Evolutionary conservation across 2,113 vertebrate species (phyloP), one percentile per base, ranked within the genome.

Genomic region (Mixornis gularis): DNA sequence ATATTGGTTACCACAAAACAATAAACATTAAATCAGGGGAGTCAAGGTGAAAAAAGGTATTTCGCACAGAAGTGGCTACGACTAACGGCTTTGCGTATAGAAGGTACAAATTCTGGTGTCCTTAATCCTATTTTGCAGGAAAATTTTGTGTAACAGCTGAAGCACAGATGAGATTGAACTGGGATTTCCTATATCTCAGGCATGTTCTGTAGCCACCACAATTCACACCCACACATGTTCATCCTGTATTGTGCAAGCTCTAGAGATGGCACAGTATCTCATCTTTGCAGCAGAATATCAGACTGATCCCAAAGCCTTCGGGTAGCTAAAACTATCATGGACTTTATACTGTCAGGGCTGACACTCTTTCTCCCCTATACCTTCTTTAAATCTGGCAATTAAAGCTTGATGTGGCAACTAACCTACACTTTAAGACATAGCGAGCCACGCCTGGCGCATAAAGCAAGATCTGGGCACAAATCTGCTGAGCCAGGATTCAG

Each of bases 361-460:
- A 32, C 22, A 14, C 32, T 9, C 24, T 52, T 79, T 24, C 14
- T 48, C 4, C 43, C 16, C 9, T 72, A 13, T n/a, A 3, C 24
- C 18, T 81, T 76, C 62, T 4, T 3, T 65, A 85, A 62, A 69
- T 48, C 36, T 10, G 38, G 29, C n/a, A 85, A 70, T 40, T 87
- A 64, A 56, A 68, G n/a, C 29, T 69, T 69, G 44, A 46, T 18
- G 34, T 34, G 32, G 11, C 20, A 53, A 51, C 21, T 58, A 36
- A 77, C 48, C 70, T 49, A 8, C 18, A 1, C 16, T 63, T 79
- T 27, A 12, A 5, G 7, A 36, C 29, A 7, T 1, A 3, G 32
- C 1, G 1, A 49, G 22, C 53, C 19, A 16, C 0, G 0, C 15
- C 40, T 34, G 43, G 48, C 7, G 12, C 10, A 13, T 12, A 25